phyloP scores from a whole-genome alignment of 2,797 vertebrate genomes.

The Acipenser transmontanus region DNA sequence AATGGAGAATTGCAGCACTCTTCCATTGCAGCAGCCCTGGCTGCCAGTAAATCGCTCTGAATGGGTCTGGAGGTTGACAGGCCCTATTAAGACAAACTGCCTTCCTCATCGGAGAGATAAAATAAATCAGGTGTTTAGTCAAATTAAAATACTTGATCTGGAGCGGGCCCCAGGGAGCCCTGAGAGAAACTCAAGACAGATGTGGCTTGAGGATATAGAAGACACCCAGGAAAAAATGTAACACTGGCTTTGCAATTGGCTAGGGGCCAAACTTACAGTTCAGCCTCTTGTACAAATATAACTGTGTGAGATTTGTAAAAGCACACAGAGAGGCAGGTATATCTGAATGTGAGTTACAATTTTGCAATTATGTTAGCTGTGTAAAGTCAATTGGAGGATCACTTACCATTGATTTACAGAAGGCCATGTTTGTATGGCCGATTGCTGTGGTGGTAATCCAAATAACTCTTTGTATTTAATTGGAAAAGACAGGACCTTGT shows the following conservation, averaged over 20 bases:
- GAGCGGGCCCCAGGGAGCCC: slow-evolving; percentile 91
- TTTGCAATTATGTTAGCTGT: slow-evolving; percentile 59
- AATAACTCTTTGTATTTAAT: no score
- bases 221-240: slow-evolving; percentile 78
- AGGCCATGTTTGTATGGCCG: slow-evolving; percentile 13
- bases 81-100: slow-evolving; percentile 99
- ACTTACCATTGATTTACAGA: slow-evolving; percentile 72
- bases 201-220: slow-evolving; percentile 87
- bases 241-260: slow-evolving; percentile 57
- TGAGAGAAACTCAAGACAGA: slow-evolving; percentile 95
- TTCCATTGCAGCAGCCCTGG: slow-evolving; percentile 76
- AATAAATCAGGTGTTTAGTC: slow-evolving; percentile 99
- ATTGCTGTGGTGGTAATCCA: not conserved
- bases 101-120: slow-evolving; percentile 98
- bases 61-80: slow-evolving; percentile 95
- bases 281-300: slow-evolving; percentile 27
- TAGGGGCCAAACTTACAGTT: slow-evolving; percentile 40
- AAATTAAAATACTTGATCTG: slow-evolving; percentile 99
- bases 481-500: no score
- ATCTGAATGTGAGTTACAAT: slow-evolving; percentile 54
- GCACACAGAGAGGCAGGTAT: not conserved
- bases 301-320: slow-evolving; percentile 44
- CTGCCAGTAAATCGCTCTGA: slow-evolving; percentile 93
- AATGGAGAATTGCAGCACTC: slow-evolving; percentile 89
- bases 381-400: slow-evolving; percentile 70